These are phyloP conservation scores for Dryocosmus kuriphilus DNA, from an alignment of 2,888 invertebrate species.

Conservation along the genomic window DNA sequence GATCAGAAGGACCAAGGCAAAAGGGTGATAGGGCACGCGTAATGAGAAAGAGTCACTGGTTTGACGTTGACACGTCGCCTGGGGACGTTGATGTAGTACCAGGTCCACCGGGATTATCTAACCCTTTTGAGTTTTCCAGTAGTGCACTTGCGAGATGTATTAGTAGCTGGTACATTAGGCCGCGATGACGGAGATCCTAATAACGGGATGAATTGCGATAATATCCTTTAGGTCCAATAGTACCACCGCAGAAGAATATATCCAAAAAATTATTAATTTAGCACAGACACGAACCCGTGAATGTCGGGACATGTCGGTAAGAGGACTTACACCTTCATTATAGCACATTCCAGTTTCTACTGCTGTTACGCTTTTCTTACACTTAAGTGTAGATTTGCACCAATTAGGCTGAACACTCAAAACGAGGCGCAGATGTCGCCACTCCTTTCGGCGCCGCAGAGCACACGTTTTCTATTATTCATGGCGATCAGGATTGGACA, in stretches of 20 bases:
- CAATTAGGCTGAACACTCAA: no score
- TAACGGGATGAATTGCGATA: not conserved
- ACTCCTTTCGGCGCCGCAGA: no score
- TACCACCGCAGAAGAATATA: not conserved
- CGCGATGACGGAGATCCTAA: not conserved
- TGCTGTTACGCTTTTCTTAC: no score
- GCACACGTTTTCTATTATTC: no score
- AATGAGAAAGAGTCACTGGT: conserved; percentile 69
- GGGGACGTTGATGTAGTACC: conserved; percentile 67
- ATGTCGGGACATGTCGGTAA: not conserved
- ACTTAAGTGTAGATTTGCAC: no score
- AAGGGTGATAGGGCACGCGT: conserved; percentile 62
- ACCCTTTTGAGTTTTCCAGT: conserved; percentile 50
- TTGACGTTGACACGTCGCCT: conserved; percentile 66
- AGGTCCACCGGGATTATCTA: conserved; percentile 52
- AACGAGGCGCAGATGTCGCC: no score
- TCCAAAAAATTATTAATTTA: not conserved
- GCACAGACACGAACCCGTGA: not conserved
- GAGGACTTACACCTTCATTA: not conserved
- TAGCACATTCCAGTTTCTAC: no score
- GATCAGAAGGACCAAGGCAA: conserved; percentile 47
- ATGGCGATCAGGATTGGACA: no score
- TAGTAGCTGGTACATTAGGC: conserved; percentile 27
- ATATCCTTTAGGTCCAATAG: not conserved
- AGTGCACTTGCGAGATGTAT: conserved; percentile 41